A percentile compares a stretch with the other conserved stretches of the same genome.
Conservation (phyloP, 2,113 vertebrate species). For the Globicephala melas region DNA sequence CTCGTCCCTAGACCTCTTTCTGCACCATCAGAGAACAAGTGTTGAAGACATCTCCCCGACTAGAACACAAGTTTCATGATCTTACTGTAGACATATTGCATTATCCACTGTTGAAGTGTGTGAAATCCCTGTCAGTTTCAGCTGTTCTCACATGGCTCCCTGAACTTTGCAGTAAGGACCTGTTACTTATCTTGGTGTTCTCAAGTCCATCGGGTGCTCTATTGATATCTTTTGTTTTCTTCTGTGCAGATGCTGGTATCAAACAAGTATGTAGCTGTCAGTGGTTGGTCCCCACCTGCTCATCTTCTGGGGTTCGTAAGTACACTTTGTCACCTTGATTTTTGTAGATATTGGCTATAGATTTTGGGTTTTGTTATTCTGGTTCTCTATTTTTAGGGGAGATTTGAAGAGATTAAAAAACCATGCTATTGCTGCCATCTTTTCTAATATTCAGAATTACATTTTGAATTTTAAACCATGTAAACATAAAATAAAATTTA, state of each 20-base stretch:
- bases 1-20: neutral
- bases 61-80: neutral
- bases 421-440: neutral
- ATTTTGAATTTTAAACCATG: neutral
- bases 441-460: neutral
- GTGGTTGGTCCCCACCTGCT: neutral
- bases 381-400: neutral
- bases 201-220: neutral
- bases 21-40: neutral
- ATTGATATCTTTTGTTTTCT: neutral
- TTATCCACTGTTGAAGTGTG: neutral
- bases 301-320: neutral
- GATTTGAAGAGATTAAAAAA: neutral
- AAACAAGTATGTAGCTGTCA: neutral
- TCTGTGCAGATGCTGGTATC: neutral
- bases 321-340: neutral
- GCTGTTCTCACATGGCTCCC: neutral
- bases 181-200: neutral
- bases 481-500: neutral
- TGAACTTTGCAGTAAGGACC: neutral
- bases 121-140: neutral
- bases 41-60: neutral
- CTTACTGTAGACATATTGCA: neutral
- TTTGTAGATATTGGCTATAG: neutral
- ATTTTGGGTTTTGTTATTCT: neutral